Percentiles rank a stretch among this genome's conserved stretches.
Evolutionary conservation across 2,113 vertebrate genomes (phyloP).

Genomic region (Corythaeola cristata): DNA sequence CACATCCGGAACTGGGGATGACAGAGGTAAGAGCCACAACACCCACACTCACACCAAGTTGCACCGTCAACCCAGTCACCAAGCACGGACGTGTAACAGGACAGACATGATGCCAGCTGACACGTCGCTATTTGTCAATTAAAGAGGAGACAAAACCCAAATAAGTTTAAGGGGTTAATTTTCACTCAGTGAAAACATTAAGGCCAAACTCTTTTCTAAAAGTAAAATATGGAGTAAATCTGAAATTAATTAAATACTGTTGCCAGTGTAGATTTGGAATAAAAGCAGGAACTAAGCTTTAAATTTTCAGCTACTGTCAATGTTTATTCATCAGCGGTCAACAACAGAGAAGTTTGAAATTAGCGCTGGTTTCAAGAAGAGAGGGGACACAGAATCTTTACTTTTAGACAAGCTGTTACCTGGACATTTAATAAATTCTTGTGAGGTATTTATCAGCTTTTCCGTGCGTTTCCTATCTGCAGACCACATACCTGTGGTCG

Average conservation of each 20-base stretch:
- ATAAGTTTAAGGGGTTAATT: background rate
- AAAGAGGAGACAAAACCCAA: background rate
- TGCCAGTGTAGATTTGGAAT: background rate
- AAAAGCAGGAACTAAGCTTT: background rate
- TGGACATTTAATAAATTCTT: background rate
- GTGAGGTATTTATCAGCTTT: rapidly evolving
- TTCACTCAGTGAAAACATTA: background rate
- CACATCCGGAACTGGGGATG: background rate
- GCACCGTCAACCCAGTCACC: background rate
- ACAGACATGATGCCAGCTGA: rapidly evolving
- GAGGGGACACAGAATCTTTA: background rate
- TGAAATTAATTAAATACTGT: background rate
- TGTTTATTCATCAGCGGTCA: background rate
- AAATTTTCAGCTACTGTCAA: background rate
- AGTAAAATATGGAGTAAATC: background rate
- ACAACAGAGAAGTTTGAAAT: background rate
- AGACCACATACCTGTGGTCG: background rate
- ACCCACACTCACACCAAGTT: background rate
- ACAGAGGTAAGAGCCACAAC: background rate
- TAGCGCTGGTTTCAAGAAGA: background rate
- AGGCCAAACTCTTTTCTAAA: background rate
- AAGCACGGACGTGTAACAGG: rapidly evolving
- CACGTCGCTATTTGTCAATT: rapidly evolving
- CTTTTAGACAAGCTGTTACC: background rate
- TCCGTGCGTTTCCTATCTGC: background rate